Evolutionary conservation across 2,113 vertebrate species (phyloP), one percentile per base, ranked within the genome.

Genomic region (Pseudorhombus dupliciocellatus): DNA sequence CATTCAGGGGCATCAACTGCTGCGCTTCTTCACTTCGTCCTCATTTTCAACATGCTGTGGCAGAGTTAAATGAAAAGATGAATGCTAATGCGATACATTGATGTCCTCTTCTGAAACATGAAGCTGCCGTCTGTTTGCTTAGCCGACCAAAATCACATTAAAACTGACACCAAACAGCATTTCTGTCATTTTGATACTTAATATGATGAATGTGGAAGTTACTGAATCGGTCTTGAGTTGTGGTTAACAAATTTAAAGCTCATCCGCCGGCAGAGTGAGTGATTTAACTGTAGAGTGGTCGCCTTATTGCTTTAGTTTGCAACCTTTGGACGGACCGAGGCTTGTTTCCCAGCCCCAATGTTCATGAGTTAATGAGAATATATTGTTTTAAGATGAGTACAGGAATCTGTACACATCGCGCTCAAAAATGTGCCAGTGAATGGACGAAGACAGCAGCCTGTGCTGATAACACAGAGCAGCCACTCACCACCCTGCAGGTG

Each of bases 381-480:
- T 7, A n/a, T 28, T 44, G 6, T 34, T 16, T 67, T 44, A 46
- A 24, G 10, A 57, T 46, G 21, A 14, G 5, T 22, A 1, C 12
- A 51, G 7, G 22, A 8, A 51, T 11, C 16, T 5, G 24, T 14
- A 10, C 22, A 25, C 54, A 55, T 26, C 51, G 44, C 6, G 40
- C 28, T 15, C 22, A 51, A 10, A 57, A 31, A 18, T 70, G 20
- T 0, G 28, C 34, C 10, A 51, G 61, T 46, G 66, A 81, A 80
- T 77, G 63, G 75, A 76, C 20, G 11, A 7, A 48, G n/a, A 78
- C 78, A 77, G 72, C 72, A 40, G 53, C 30, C 18, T 76, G 76
- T 53, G 80, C 80, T 70, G 84, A 88, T 86, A 85, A 91, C 64
- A 81, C 76, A 69, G 68, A 81, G 44, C 48, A 40, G 57, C 46